Evolutionary conservation across 2,113 vertebrate species (phyloP).

Genomic region (Pogonocichla stellata): DNA sequence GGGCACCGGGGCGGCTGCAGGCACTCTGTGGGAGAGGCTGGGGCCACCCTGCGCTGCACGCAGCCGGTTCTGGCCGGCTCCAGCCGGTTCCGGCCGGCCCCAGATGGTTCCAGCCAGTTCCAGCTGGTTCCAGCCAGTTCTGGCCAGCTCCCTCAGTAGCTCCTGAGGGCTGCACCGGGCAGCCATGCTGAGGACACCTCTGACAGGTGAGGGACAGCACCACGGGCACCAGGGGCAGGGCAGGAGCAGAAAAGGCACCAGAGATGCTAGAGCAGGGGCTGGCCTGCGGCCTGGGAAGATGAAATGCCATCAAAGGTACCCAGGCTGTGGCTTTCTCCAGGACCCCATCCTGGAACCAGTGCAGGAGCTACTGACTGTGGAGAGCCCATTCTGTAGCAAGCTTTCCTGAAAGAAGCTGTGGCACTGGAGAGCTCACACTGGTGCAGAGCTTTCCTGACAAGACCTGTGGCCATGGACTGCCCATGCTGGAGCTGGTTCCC

Average conservation of each 20-base stretch:
- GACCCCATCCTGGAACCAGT: neutral
- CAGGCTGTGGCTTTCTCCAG: accelerated
- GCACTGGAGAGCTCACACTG: neutral
- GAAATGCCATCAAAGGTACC: accelerated
- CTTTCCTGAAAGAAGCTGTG: neutral
- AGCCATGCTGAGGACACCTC: no score
- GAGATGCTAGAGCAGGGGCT: neutral
- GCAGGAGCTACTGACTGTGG: neutral
- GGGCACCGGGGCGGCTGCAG: accelerated
- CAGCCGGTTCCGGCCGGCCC: accelerated
- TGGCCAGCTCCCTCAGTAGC: accelerated
- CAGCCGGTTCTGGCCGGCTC: accelerated
- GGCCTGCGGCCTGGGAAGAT: accelerated
- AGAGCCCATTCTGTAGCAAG: neutral
- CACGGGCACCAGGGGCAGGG: accelerated
- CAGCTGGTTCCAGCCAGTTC: neutral
- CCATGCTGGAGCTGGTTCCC: neutral
- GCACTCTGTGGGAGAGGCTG: accelerated
- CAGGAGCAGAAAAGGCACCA: accelerated
- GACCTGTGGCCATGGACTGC: no score
- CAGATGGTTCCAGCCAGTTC: accelerated
- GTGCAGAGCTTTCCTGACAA: neutral
- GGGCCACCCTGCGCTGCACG: accelerated
- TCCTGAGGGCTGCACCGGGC: neutral
- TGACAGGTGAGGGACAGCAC: neutral